Percentiles rank a stretch among this genome's conserved stretches.
phyloP scores from a whole-genome alignment of 2,797 vertebrate species.

The Pangasius krempfi region DNA sequence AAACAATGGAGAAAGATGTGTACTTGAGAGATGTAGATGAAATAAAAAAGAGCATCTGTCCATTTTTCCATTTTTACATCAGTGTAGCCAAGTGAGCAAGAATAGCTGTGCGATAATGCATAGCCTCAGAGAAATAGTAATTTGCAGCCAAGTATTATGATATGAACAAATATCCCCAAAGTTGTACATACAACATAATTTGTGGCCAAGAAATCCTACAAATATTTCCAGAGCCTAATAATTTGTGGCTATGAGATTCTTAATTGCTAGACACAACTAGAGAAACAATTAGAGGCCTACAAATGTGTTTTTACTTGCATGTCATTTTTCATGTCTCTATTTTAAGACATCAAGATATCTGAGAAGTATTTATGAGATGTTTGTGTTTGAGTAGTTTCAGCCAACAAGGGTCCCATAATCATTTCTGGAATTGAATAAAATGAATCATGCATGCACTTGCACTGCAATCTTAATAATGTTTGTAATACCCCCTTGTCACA shows the following conservation, averaged over 20 bases:
- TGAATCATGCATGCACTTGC: conserved; percentile 12
- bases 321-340: not conserved
- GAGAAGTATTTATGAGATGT: conserved; percentile 10
- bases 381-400: conserved; percentile 4
- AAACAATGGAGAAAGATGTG: not conserved
- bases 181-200: not conserved
- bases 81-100: not conserved
- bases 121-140: not conserved
- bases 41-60: not conserved
- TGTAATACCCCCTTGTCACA: conserved; percentile 5
- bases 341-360: not conserved
- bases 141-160: not conserved
- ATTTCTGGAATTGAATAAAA: conserved; percentile 7
- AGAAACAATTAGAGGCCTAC: not conserved
- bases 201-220: not conserved
- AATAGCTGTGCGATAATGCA: not conserved
- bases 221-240: not conserved
- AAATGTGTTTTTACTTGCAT: not conserved
- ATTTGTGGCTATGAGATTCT: not conserved
- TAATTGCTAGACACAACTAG: conserved; percentile 1
- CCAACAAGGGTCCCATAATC: not conserved
- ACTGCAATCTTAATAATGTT: conserved; percentile 5
- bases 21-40: not conserved
- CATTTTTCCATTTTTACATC: not conserved
- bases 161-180: not conserved